phyloP scores from a whole-genome alignment of 2,888 invertebrate genomes.

The Noctuana brunneofusca region DNA sequence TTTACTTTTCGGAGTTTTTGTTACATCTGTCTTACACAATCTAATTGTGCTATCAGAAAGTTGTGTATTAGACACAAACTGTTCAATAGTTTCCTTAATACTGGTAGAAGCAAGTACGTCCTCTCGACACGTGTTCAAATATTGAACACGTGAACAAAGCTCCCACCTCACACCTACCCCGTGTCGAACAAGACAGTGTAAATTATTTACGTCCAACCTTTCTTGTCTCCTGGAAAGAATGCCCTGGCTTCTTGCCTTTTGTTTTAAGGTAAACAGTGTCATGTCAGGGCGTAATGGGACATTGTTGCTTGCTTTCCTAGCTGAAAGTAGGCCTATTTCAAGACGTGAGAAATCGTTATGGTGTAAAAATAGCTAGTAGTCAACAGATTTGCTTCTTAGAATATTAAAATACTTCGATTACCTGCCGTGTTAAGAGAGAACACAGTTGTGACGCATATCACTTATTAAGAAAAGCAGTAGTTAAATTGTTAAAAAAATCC shows the following conservation, averaged over 20 bases:
- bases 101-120: background rate
- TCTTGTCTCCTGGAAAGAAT: constrained; percentile 20
- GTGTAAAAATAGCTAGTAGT: too few species aligned
- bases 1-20: too few species aligned
- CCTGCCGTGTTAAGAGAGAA: too few species aligned
- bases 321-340: background rate
- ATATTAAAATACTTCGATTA: too few species aligned
- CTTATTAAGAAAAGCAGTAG: too few species aligned
- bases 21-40: too few species aligned
- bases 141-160: constrained; percentile 4
- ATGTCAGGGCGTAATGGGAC: constrained; percentile 26
- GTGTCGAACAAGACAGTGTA: constrained; percentile 29
- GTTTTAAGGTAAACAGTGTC: constrained; percentile 26
- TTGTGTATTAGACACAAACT: background rate
- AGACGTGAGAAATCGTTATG: background rate
- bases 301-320: constrained; percentile 14
- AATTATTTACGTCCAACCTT: constrained; percentile 30
- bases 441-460: too few species aligned
- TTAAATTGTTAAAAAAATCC: background rate
- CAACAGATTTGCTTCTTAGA: too few species aligned
- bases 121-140: background rate
- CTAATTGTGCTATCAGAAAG: background rate
- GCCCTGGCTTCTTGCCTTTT: constrained; percentile 22
- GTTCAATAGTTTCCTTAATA: background rate
- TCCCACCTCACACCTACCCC: constrained; percentile 9